A percentile compares a stretch with the other conserved stretches of the same genome.
Conservation (phyloP, 2,797 vertebrate genomes). For the Triplophysa bombifrons region DNA sequence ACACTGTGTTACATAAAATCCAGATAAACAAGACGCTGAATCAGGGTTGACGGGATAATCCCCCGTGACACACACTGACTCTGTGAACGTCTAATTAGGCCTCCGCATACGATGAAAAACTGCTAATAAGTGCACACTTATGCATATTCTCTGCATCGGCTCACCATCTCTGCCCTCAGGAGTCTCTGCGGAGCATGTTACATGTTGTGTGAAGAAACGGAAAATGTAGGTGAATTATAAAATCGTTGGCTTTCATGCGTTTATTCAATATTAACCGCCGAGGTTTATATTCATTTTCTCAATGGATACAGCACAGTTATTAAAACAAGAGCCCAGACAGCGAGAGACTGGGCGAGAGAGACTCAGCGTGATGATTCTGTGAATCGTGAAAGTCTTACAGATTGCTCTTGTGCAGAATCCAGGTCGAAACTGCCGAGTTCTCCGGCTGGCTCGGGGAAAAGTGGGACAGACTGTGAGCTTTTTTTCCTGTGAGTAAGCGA, state of each 20-base stretch:
- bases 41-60: slow-evolving; percentile 22
- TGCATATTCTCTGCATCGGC: slow-evolving; percentile 25
- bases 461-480: slow-evolving; percentile 50
- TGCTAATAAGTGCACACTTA: slow-evolving; percentile 38
- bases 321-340: slow-evolving; percentile 42
- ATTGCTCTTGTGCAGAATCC: slow-evolving; percentile 44
- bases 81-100: slow-evolving; percentile 34
- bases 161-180: slow-evolving; percentile 42
- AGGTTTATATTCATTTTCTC: slow-evolving; percentile 15
- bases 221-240: slow-evolving; percentile 54
- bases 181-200: slow-evolving; percentile 10
- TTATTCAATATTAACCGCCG: slow-evolving; percentile 63
- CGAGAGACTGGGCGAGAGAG: slow-evolving; percentile 16
- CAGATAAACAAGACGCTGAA: slow-evolving; percentile 32
- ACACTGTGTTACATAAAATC: neutral
- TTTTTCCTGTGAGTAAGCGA: slow-evolving; percentile 52
- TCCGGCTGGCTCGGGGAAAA: slow-evolving; percentile 45
- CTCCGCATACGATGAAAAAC: slow-evolving; percentile 36
- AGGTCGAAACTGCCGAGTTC: slow-evolving; percentile 55
- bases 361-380: slow-evolving; percentile 25
- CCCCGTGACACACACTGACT: slow-evolving; percentile 7
- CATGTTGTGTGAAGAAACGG: slow-evolving; percentile 10
- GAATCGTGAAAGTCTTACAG: slow-evolving; percentile 23
- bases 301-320: slow-evolving; percentile 30
- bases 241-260: slow-evolving; percentile 58